Conservation (phyloP, 2,113 vertebrate species). For the Oplegnathus fasciatus region DNA sequence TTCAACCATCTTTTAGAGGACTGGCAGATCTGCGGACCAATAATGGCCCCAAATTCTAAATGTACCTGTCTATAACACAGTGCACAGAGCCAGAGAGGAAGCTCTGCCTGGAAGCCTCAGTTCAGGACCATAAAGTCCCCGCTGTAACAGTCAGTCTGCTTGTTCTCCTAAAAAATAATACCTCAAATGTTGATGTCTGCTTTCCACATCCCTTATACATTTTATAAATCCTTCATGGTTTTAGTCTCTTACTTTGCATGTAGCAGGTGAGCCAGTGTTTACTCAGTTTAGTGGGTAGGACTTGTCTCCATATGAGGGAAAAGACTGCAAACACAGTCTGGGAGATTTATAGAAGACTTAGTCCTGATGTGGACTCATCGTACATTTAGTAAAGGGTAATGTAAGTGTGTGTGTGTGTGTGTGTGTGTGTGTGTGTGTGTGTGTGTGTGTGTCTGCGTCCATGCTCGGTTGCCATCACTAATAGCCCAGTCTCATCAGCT, state of each 20-base stretch:
- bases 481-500: conserved; percentile 63
- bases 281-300: background rate
- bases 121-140: background rate
- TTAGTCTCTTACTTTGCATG: background rate
- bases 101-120: background rate
- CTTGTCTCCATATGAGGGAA: conserved; percentile 50
- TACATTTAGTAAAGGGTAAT: conserved; percentile 14
- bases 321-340: conserved; percentile 19
- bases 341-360: background rate
- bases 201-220: background rate
- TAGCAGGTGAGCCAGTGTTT: background rate
- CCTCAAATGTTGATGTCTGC: background rate
- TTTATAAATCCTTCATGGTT: background rate
- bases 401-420: conserved; percentile 7
- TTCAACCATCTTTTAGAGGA: background rate
- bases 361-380: conserved; percentile 7
- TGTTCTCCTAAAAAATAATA: background rate
- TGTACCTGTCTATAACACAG: background rate
- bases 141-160: no score
- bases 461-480: conserved; percentile 67
- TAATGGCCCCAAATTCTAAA: background rate
- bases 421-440: background rate
- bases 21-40: background rate
- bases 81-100: background rate
- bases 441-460: conserved; percentile 22